Conservation (phyloP, 2,797 vertebrate species). For the Falco rusticolus region DNA sequence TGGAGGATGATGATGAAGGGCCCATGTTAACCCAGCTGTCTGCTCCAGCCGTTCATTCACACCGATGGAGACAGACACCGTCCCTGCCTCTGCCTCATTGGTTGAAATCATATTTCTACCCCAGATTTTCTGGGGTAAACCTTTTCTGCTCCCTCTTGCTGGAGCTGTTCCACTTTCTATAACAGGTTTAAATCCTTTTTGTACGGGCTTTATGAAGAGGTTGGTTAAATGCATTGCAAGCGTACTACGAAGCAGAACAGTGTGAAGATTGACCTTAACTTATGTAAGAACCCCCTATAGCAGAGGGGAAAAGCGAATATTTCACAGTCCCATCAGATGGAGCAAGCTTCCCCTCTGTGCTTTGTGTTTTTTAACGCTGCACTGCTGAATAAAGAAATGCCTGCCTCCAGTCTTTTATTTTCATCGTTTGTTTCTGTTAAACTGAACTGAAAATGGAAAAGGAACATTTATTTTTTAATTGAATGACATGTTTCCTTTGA, state of each 20-base stretch:
- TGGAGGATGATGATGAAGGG: background rate
- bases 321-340: background rate
- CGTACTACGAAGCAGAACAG: background rate
- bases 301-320: background rate
- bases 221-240: background rate
- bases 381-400: background rate
- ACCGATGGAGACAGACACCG: background rate
- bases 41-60: background rate
- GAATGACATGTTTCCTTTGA: constrained; percentile 1
- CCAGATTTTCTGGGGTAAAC: background rate
- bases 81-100: background rate
- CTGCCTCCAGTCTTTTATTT: constrained; percentile 34
- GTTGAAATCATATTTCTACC: background rate
- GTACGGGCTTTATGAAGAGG: background rate
- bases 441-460: constrained; percentile 40
- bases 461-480: constrained; percentile 27
- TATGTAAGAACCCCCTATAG: background rate
- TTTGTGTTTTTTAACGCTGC: background rate
- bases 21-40: background rate
- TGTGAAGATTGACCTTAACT: background rate
- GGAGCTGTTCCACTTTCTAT: background rate
- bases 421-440: background rate
- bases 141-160: background rate
- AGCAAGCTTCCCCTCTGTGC: background rate
- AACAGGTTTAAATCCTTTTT: background rate